Base-by-base conservation (phyloP, 2,888 invertebrate species). In the Bellardia bayeri region DNA sequence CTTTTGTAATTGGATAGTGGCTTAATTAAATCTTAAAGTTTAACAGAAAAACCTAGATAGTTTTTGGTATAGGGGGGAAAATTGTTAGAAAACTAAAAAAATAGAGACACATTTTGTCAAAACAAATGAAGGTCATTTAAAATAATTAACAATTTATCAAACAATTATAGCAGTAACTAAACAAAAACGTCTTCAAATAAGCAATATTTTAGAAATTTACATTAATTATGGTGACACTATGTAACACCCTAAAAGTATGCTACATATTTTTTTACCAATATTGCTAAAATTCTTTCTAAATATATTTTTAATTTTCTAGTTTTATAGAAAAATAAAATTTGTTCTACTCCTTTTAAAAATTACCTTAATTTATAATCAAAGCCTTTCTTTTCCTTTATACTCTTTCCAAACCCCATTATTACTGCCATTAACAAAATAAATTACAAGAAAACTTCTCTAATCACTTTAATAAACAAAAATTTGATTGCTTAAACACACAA, bases 1-100 rank as follows among this genome's bases (percentile, higher is more conserved):
- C 61, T 56, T 84, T 84, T 74, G 85, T 75, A 74, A 85, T 75
- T 68, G 16, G 68, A 80, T 85, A 85, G 80, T 85, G 74, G 68
- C 61, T 80, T 80, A 74, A 85, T 80, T 68, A 80, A 68, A 61
- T 85, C 78, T 76, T 13, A 42, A 64, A 76, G 42, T 78, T 78
- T 14, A n/a, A 45, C 45, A 9, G 76, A 13, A 69, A 51, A 61
- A 23, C 4, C 16, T 16, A 40, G 2, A 56, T 56, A 58, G 2
- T 45, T 37, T 13, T 13, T 9, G 23, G 3, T 5, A 54, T n/a
- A 56, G 16, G 40, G 74, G 61, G 23, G 30, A 58, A 14, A 30
- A n/a, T 30, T 58, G 11, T 9, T 13, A 9, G 0, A 14, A 49
- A 7, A 45, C 9, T 49, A 13, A 49, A 14, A 49, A 49, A 14